Percentiles rank a stretch among this genome's conserved stretches.
Conservation (phyloP, 2,888 invertebrate species). For the Lithophane leautieri region DNA sequence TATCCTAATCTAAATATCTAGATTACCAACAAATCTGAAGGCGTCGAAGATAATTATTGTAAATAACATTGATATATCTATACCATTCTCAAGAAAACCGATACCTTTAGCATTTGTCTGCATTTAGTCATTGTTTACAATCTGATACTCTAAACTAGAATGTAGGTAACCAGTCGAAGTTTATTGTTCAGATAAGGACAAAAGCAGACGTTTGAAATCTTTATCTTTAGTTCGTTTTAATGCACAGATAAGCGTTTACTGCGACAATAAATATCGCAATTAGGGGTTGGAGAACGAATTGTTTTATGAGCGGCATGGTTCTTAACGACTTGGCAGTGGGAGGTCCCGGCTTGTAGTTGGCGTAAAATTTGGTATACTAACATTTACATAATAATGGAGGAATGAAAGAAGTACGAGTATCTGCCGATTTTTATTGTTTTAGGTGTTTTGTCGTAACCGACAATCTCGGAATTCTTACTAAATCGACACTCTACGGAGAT, state of each 20-base stretch:
- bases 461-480: not conserved
- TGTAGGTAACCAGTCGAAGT: conserved; percentile 63
- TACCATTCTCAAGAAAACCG: conserved; percentile 48
- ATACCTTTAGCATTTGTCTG: conserved; percentile 52
- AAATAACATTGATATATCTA: conserved; percentile 57
- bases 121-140: conserved; percentile 62
- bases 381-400: conserved; percentile 40
- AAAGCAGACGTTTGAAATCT: conserved; percentile 69
- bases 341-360: conserved; percentile 57
- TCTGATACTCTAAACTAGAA: conserved; percentile 54
- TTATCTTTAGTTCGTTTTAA: conserved; percentile 68
- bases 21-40: conserved; percentile 61
- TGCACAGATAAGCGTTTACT: conserved; percentile 78
- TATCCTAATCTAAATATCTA: conserved; percentile 60
- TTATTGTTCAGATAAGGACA: conserved; percentile 65
- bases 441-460: not conserved
- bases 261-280: conserved; percentile 79
- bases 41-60: conserved; percentile 56
- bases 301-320: conserved; percentile 72
- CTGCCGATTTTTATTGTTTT: conserved; percentile 29
- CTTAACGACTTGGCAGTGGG: conserved; percentile 65
- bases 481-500: not conserved
- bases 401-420: conserved; percentile 17
- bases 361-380: conserved; percentile 45
- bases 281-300: conserved; percentile 73